Conservation (phyloP, 2,797 vertebrate genomes). For the Capromys pilorides region DNA sequence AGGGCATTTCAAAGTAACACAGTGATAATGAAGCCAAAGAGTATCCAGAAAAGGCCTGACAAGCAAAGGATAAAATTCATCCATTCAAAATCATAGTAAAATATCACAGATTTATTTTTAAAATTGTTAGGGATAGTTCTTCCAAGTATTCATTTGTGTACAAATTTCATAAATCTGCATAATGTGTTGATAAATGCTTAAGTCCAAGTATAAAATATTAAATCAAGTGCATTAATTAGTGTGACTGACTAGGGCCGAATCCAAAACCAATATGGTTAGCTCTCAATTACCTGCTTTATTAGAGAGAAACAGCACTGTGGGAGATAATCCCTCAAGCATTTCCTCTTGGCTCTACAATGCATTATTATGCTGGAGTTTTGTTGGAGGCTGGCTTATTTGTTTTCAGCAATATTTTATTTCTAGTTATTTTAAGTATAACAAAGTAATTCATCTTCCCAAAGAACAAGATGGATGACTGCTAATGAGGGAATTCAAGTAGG, state of each 20-base stretch:
- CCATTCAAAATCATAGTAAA: conserved; percentile 35
- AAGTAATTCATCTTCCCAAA: conserved; percentile 56
- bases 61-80: not conserved
- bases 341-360: conserved; percentile 25
- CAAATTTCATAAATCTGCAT: conserved; percentile 74
- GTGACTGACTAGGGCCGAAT: conserved; percentile 57
- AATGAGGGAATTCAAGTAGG: not conserved
- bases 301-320: conserved; percentile 62
- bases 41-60: not conserved
- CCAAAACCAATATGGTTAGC: conserved; percentile 68
- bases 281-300: conserved; percentile 77
- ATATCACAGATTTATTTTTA: conserved; percentile 14
- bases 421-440: conserved; percentile 62
- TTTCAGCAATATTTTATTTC: conserved; percentile 55
- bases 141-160: conserved; percentile 59
- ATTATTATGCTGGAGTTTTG: conserved; percentile 1
- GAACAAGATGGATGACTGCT: not conserved
- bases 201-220: conserved; percentile 71
- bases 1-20: not conserved
- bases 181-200: conserved; percentile 71
- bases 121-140: conserved; percentile 52
- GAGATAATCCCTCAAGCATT: conserved; percentile 60
- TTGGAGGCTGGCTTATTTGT: conserved; percentile 54
- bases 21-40: not conserved
- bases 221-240: conserved; percentile 74